Percentiles rank a stretch among this genome's conserved stretches.
Conservation (phyloP, 1,140 invertebrate species). For the Meloidogyne chitwoodi region DNA sequence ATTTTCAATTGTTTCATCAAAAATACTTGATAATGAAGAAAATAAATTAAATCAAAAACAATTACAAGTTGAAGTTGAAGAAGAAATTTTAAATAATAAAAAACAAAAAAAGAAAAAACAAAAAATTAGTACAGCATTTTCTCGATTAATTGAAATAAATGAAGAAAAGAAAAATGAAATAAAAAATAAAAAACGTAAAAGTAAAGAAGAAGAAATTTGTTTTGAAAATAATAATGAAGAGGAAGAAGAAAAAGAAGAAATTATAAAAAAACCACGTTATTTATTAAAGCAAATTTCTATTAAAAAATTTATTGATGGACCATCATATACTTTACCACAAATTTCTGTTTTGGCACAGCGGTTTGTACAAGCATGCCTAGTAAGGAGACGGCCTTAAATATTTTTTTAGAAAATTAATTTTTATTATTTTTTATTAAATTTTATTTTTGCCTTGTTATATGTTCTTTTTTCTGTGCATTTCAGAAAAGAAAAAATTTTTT, state of each 20-base stretch:
- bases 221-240: neutral
- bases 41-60: no score
- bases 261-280: neutral
- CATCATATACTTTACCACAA: conserved; percentile 1
- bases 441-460: no score
- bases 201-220: neutral
- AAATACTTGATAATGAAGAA: neutral
- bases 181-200: neutral
- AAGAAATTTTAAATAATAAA: neutral
- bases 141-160: neutral
- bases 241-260: neutral
- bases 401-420: neutral
- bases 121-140: neutral
- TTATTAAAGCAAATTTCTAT: conserved; percentile 7
- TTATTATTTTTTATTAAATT: no score
- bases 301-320: conserved; percentile 16
- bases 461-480: no score
- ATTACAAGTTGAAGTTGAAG: neutral
- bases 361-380: conserved; percentile 15
- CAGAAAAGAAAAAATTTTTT: no score
- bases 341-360: conserved; percentile 4
- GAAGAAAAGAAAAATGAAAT: neutral
- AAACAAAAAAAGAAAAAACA: neutral
- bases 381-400: neutral
- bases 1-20: neutral